Evolutionary conservation across 1,140 invertebrate genomes (phyloP), one percentile per base, ranked within the genome.

Genomic region (Octopus bimaculoides): DNA sequence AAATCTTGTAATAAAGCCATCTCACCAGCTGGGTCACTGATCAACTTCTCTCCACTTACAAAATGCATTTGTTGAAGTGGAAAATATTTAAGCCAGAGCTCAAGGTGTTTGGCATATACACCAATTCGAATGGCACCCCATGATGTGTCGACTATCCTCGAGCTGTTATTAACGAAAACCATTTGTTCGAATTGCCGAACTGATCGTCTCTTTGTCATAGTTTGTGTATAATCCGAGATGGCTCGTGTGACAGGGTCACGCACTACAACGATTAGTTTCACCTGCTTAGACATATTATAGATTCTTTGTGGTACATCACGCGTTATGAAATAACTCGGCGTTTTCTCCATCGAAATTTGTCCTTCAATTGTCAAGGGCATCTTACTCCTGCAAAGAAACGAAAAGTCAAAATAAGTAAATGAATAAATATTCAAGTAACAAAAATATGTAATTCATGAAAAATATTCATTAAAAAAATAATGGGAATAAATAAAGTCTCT

Each of bases 151-250:
- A 85, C 80, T 20, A 80, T 41, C 3, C 82, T 81, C 0, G 78
- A 81, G 17, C 66, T 69, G 26, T 83, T 79, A 79, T 95, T 95
- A 10, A 95, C 79, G 41, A 85, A 56, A 53, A 78, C 84, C n/a
- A 83, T 82, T 17, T 83, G 74, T n/a, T 86, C 84, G 77, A 85
- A 85, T 12, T 55, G 83, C 75, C 78, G 73, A 75, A 82, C 77
- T 5, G 55, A 54, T 66, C 79, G 80, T 10, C 81, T 81, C 41
- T 84, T 81, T 9, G 71, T 56, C 53, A 78, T 76, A 7, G 84
- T 71, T 82, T 97, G 96, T 0, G 95, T 94, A 83, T 97, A 97
- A 89, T 97, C 96, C 17, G 95, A 97, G 52, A 98, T 94, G 14
- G 96, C 94, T 78, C 96, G 91, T 0, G 95, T 96, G 7, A 97